Base-by-base conservation (phyloP, 2,113 vertebrate species). In the Semnornis frantzii region DNA sequence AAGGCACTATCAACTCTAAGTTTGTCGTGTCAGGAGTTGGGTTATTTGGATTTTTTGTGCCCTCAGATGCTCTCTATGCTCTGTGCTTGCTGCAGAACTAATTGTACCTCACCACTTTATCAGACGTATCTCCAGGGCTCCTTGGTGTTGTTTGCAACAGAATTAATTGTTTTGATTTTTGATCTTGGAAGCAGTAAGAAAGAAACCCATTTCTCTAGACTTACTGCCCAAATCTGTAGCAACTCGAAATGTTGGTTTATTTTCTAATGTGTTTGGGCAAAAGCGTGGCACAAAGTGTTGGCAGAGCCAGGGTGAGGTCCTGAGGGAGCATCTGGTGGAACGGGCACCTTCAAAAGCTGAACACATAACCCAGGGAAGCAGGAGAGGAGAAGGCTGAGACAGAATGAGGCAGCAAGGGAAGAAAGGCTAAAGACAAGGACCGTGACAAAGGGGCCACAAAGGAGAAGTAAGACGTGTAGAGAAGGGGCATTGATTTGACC, bases 91-190 rank as follows among this genome's bases (percentile, higher is more conserved):
- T 64, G 24, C 12, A 12, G 54, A 28, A 46, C 57, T 33, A 48
- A 18, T 28, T 63, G 57, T 34, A 15, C 62, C 34, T 46, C 1
- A 1, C 33, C 1, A 1, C 37, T 25, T 70, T 70, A 21, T 65
- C 57, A 58, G 46, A 25, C n/a, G 34, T 42, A 25, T n/a, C 0
- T 0, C 21, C 3, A 2, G 20, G 39, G 39, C 12, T 60, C 19
- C 25, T 7, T 3, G 44, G 16, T 3, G 1, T 39, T 42, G 9
- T 34, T 79, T 2, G 2, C 34, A 71, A 48, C 25, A 78, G 11
- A 59, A 81, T 76, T 19, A 16, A 39, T 70, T 2, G 1, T 7
- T 89, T 46, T 34, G 24, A 50, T 18, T 91, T 70, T 46, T 79
- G 4, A n/a, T 70, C 34, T 63, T 52, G 79, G 66, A 77, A 42